Evolutionary conservation across 1,140 invertebrate genomes (phyloP), one percentile per base, ranked within the genome.

Genomic region (Sitobion miscanthi): DNA sequence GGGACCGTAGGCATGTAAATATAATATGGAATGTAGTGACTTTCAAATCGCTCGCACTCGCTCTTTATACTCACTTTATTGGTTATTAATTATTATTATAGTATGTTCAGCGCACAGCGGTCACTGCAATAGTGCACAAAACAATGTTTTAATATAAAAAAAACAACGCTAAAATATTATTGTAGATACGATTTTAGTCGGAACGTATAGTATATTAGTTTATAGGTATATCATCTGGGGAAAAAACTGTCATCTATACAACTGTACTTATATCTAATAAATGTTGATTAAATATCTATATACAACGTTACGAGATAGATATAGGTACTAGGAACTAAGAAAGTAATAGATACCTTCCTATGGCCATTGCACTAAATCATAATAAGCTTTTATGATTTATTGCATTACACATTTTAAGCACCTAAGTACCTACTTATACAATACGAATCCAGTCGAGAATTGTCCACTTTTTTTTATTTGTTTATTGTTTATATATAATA

Each of bases 351-450:
- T 54, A 17, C 17, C 14, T 52, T 20, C 17, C 20, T 17, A 20
- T 52, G 52, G 52, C 52, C 0, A 85, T 85, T 30, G 5, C 35
- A 88, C 30, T 88, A 88, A 88, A 88, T 88, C 47, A 88, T 45
- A 45, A 45, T 88, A 88, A 88, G 86, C 47, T 52, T 88, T 88
- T 49, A 88, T 30, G 38, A 88, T 25, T 35, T 49, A 87, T 87
- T 35, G 1, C 5, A 82, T 17, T 5, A 82, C 5, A 82, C n/a
- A 8, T 82, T 54, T 54, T 54, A 21, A 54, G 1, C 1, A 54
- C 20, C 20, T 20, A 47, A 11, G 11, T 47, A 47, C 0, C 7
- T 47, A 8, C 8, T 47, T 17, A 54, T 21, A 6, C 20, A 20
- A 54, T 54, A 54, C 52, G 20, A 54, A 21, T 54, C 17, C 8